Percentiles rank a stretch among this genome's conserved stretches.
Evolutionary conservation across 2,797 vertebrate genomes (phyloP).

Genomic region (Clarias pachynema): DNA sequence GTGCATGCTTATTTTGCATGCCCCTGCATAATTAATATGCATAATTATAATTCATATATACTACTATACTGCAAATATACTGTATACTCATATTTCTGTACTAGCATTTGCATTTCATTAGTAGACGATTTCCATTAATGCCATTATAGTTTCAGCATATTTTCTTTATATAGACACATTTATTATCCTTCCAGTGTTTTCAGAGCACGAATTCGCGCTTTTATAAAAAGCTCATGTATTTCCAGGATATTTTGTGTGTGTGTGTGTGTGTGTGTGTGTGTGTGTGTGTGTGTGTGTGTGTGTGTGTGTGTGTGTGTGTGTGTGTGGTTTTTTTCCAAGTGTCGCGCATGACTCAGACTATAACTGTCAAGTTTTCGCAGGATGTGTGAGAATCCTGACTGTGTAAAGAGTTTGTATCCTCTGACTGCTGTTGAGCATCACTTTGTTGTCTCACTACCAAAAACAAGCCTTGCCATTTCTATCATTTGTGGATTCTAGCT

Average conservation of each 20-base stretch:
- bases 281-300: too few species aligned
- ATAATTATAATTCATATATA: background rate
- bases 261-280: too few species aligned
- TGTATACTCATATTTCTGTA: background rate
- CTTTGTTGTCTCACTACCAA: background rate
- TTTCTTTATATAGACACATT: background rate
- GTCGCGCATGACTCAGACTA: background rate
- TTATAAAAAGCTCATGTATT: background rate
- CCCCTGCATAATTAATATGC: background rate
- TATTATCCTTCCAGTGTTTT: background rate
- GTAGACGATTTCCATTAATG: background rate
- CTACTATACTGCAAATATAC: background rate
- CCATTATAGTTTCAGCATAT: background rate
- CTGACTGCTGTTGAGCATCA: background rate
- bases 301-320: background rate
- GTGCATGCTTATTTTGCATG: background rate
- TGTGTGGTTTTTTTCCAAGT: background rate
- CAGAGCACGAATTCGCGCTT: background rate
- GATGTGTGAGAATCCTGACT: conserved; percentile 5
- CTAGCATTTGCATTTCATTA: background rate
- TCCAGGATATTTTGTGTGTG: background rate
- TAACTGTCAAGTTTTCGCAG: background rate
- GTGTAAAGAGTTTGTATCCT: background rate
- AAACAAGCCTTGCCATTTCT: background rate
- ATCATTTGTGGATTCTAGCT: background rate